Base-by-base conservation (phyloP, 2,888 invertebrate genomes). In the Amaurobius ferox region DNA sequence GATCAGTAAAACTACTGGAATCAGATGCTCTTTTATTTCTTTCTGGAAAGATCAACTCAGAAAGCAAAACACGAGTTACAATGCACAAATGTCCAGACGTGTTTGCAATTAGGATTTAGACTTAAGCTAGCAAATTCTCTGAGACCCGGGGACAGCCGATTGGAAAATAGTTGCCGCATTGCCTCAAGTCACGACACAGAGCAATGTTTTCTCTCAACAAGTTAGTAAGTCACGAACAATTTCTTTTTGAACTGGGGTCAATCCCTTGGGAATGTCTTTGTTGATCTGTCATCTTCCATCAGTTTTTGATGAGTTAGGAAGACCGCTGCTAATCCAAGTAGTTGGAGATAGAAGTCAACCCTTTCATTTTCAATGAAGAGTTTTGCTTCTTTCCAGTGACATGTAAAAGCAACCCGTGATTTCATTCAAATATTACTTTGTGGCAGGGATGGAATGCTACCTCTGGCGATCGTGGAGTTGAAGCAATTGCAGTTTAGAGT, bases 161-260 rank as follows among this genome's bases (percentile, higher is more conserved):
- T n/a, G n/a, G n/a, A n/a, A n/a, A n/a, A n/a, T n/a, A n/a, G 35
- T 7, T 9, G 5, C 9, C 5, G 35, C 9, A 35, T 9, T 5
- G 35, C 35, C 1, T 30, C 5, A 64, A 64, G 29, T 64, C 30
- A 64, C 28, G 0, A 9, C 7, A 29, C 29, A 0, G 2, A 16
- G 55, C 16, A 23, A 29, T 29, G n/a, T 64, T 64, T 29, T 29
- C 16, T n/a, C 11, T 11, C 16, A 16, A 16, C 29, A 29, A 30
- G 0, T 6, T 5, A 16, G 30, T 64, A 64, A 29, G 64, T n/a
- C 30, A 64, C 29, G 29, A 64, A 64, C 29, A 64, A 64, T 64
- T 64, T 7, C 30, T 29, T 64, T n/a, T 29, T 55, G 55, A 64
- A 64, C 64, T 64, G 16, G 6, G 30, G 64, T 29, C 64, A 64